phyloP scores from a whole-genome alignment of 1,140 invertebrate genomes.

The Dinothrombium tinctorium region DNA sequence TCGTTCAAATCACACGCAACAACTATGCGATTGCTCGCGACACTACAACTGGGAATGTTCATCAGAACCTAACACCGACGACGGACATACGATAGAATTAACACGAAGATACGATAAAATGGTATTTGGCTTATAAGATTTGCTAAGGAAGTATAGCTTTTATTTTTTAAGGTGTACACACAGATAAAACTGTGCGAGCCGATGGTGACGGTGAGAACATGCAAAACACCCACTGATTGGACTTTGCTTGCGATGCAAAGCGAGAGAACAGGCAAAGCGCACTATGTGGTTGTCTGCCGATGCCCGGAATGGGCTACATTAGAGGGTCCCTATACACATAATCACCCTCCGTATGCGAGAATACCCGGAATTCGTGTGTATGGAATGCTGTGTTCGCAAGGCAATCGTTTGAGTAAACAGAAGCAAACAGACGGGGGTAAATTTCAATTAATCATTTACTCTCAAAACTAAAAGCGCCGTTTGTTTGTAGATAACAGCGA shows the following conservation, averaged over 20 bases:
- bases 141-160: not conserved
- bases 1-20: conserved; percentile 68
- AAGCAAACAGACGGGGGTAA: no score
- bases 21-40: conserved; percentile 62
- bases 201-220: conserved; percentile 61
- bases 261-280: conserved; percentile 63
- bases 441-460: no score
- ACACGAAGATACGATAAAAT: conserved; percentile 12
- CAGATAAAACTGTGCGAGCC: conserved; percentile 78
- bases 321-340: conserved; percentile 74
- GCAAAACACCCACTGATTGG: conserved; percentile 65
- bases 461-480: no score
- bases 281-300: conserved; percentile 74
- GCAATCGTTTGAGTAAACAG: no score
- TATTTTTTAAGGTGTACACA: conserved; percentile 38
- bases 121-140: conserved; percentile 7
- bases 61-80: conserved; percentile 56
- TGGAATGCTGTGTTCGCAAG: conserved; percentile 55
- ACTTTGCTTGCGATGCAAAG: conserved; percentile 70
- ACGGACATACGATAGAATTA: conserved; percentile 68
- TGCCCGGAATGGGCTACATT: conserved; percentile 58
- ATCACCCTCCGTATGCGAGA: conserved; percentile 72
- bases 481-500: no score
- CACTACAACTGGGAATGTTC: conserved; percentile 68
- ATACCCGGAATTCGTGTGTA: conserved; percentile 36